Conservation (phyloP, 1,140 invertebrate species). For the Galleria mellonella region DNA sequence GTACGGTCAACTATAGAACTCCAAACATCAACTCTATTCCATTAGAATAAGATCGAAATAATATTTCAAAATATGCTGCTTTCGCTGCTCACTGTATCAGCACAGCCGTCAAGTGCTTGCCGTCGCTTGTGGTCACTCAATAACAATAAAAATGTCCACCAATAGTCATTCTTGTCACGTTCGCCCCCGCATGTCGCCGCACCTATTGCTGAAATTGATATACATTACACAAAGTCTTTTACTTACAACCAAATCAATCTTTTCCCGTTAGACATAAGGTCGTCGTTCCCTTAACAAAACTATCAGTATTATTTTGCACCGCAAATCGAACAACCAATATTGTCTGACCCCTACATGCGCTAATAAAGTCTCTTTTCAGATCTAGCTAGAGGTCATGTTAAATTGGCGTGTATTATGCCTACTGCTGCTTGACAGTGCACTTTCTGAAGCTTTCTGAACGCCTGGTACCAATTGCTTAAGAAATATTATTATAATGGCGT, state of each 20-base stretch:
- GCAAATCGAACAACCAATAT: slow-evolving; percentile 22
- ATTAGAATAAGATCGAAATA: too few relatives aligned
- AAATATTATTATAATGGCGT: slow-evolving; percentile 54
- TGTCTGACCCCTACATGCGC: slow-evolving; percentile 20
- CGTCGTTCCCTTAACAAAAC: slow-evolving; percentile 11
- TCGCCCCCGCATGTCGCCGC: slow-evolving; percentile 45
- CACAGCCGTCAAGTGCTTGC: not conserved
- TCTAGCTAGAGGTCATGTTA: slow-evolving; percentile 19
- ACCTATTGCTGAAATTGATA: slow-evolving; percentile 68
- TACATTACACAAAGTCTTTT: slow-evolving; percentile 36
- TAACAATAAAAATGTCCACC: slow-evolving; percentile 56
- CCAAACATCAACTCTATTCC: too few relatives aligned
- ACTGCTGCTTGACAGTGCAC: slow-evolving; percentile 45
- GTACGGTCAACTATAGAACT: too few relatives aligned
- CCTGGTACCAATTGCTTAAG: slow-evolving; percentile 61
- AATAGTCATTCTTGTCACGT: slow-evolving; percentile 57
- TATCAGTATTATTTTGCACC: slow-evolving; percentile 8
- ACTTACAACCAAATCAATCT: slow-evolving; percentile 8
- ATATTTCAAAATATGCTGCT: too few relatives aligned
- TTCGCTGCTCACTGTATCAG: too few relatives aligned
- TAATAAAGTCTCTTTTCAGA: too few relatives aligned
- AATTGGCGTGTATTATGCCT: slow-evolving; percentile 27
- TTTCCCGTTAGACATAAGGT: slow-evolving; percentile 23
- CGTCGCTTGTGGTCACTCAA: slow-evolving; percentile 41
- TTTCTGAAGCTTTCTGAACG: slow-evolving; percentile 44